Base-by-base conservation (phyloP, 2,888 invertebrate species). In the Frankliniella fusca region DNA sequence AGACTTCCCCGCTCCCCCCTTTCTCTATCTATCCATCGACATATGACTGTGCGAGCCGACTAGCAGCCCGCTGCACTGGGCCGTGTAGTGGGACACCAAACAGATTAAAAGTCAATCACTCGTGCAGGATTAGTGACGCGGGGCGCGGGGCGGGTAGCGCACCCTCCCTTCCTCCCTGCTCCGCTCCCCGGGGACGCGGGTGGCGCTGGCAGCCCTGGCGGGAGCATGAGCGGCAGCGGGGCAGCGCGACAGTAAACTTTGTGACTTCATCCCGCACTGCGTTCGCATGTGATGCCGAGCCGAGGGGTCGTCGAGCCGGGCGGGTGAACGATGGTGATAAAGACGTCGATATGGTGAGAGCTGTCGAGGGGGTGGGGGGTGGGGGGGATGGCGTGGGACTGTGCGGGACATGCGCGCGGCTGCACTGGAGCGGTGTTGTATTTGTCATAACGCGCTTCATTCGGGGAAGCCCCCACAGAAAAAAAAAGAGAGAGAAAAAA, bases 71-170 rank as follows among this genome's bases (percentile, higher is more conserved):
- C 70, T 11, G 70, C 27, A 23, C 23, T 10, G 23, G n/a, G 70
- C 70, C 70, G 38, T 38, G 38, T 38, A 38, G 38, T 38, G 38
- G 38, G 38, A 38, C 70, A 76, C 70, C 70, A 76, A 76, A 76
- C 70, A 76, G 70, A 76, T 76, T 76, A 76, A 76, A 23, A 76
- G 70, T 76, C 70, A 76, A 76, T 76, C 70, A 76, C 70, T 76
- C 70, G 70, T 27, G 70, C 70, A 76, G 70, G 70, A 76, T 76
- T 76, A 76, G 70, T 27, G 70, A 11, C 27, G 70, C 23, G 12
- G 23, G 70, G 70, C 0, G 23, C 23, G 23, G 70, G 70, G 27
- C 18, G 11, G 61, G 61, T 11, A 61, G 61, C 18, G 61, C 20
- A 18, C 0, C 18, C 38, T 2, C 38, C 38, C 38, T 38, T 5